phyloP scores from a whole-genome alignment of 2,113 vertebrate species.

The Talpa occidentalis region DNA sequence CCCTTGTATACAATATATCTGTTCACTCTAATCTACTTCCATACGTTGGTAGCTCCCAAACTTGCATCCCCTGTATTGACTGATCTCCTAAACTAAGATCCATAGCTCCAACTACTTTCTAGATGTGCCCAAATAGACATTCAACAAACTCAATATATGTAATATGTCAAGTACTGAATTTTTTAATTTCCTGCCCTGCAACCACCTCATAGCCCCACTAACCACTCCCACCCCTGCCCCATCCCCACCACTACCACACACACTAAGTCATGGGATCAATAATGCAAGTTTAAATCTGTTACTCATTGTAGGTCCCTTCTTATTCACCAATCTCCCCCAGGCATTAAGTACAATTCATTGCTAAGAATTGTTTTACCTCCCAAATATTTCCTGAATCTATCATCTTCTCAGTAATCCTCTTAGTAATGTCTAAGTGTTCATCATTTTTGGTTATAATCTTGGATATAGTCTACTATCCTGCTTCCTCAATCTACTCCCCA shows the following conservation, averaged over 20 bases:
- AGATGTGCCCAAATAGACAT: neutral
- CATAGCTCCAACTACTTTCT: neutral
- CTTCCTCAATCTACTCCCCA: neutral
- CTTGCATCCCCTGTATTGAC: neutral
- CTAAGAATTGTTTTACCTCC: neutral
- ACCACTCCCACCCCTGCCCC: no score
- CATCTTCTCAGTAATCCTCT: neutral
- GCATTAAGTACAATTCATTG: neutral
- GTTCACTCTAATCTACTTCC: neutral
- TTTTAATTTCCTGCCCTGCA: neutral
- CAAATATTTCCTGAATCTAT: neutral
- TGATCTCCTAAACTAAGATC: neutral
- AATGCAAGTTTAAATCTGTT: neutral
- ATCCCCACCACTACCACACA: neutral
- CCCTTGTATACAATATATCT: neutral
- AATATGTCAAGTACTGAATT: neutral
- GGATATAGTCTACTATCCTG: neutral
- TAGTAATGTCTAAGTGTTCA: neutral
- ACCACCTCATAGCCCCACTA: neutral
- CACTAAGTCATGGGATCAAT: neutral
- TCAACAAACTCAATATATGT: neutral
- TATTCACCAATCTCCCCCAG: neutral
- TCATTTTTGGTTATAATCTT: neutral
- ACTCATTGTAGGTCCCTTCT: neutral
- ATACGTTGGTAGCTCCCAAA: neutral